Percentiles rank a stretch among this genome's conserved stretches.
Evolutionary conservation across 2,113 vertebrate species (phyloP).

Genomic region (Rattus rattus): DNA sequence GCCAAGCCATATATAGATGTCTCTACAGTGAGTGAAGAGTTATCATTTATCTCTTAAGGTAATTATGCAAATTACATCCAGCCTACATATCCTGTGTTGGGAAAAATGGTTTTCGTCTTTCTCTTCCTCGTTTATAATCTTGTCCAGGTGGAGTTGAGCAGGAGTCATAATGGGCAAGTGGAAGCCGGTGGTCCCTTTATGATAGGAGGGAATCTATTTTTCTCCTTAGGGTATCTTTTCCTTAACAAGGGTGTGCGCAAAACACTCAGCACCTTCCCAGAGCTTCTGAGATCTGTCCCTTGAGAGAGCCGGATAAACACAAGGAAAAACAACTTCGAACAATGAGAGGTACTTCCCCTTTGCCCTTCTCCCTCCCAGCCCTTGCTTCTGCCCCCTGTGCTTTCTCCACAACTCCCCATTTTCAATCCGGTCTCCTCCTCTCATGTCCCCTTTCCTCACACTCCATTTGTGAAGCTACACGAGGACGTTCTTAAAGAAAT

Average conservation of each 20-base stretch:
- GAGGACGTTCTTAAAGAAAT: background rate
- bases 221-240: background rate
- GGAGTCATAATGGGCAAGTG: background rate
- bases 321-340: slow-evolving; percentile 69
- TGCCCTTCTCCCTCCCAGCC: background rate
- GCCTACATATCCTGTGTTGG: background rate
- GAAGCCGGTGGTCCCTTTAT: background rate
- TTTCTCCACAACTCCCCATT: background rate
- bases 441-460: background rate
- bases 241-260: slow-evolving; percentile 52
- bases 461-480: background rate
- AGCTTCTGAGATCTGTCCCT: slow-evolving; percentile 42
- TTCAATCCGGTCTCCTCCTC: background rate
- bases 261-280: slow-evolving; percentile 45
- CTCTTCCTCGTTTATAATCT: slow-evolving; percentile 55
- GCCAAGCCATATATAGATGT: slow-evolving; percentile 47
- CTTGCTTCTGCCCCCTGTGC: background rate
- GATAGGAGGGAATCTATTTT: background rate
- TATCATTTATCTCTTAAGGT: slow-evolving; percentile 66
- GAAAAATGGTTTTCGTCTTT: slow-evolving; percentile 39
- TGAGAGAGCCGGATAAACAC: slow-evolving; percentile 41
- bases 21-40: slow-evolving; percentile 14
- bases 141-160: background rate
- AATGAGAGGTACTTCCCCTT: background rate
- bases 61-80: slow-evolving; percentile 61